Percentiles rank a stretch among this genome's conserved stretches.
Evolutionary conservation across 37 sponge, comb jelly and placozoan genomes (phyloP).

Genomic region (Petrosia ficiformis): DNA sequence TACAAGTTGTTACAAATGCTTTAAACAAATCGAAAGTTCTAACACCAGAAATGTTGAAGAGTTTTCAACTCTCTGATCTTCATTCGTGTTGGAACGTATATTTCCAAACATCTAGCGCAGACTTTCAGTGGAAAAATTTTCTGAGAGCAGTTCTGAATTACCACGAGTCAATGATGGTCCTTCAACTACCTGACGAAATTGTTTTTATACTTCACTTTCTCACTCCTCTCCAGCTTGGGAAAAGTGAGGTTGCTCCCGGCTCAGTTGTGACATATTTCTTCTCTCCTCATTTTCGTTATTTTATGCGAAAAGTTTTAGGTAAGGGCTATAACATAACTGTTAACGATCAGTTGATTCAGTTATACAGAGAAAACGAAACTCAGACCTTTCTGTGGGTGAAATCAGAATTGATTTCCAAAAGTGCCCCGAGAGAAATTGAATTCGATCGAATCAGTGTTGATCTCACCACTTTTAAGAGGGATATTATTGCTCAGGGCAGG

Average conservation of each 20-base stretch:
- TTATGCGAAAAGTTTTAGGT: constrained; percentile 30
- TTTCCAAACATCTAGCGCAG: constrained; percentile 12
- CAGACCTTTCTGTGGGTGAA: constrained; percentile 56
- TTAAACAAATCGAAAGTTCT: constrained; percentile 66
- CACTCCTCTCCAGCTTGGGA: constrained; percentile 14
- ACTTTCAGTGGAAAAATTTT: constrained; percentile 47
- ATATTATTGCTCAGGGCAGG: too few species aligned
- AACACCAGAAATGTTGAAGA: constrained; percentile 28
- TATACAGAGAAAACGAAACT: constrained; percentile 48
- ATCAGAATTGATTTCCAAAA: background rate
- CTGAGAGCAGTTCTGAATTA: constrained; percentile 37
- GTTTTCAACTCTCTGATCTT: constrained; percentile 49
- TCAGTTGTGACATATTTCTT: constrained; percentile 58
- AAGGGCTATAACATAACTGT: constrained; percentile 21
- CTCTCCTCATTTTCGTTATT: constrained; percentile 49
- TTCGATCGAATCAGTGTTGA: constrained; percentile 69
- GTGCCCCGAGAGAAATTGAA: background rate
- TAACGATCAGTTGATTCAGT: constrained; percentile 37
- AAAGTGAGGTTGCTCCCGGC: constrained; percentile 15
- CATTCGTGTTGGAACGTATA: constrained; percentile 66
- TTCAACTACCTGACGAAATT: constrained; percentile 44
- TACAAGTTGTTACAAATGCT: constrained; percentile 55
- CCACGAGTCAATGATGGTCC: constrained; percentile 44
- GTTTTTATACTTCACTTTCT: constrained; percentile 49
- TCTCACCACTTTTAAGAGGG: constrained; percentile 36